Evolutionary conservation across 37 sponge, comb jelly and placozoan species (phyloP).

Genomic region (Dysidea cf. avara): DNA sequence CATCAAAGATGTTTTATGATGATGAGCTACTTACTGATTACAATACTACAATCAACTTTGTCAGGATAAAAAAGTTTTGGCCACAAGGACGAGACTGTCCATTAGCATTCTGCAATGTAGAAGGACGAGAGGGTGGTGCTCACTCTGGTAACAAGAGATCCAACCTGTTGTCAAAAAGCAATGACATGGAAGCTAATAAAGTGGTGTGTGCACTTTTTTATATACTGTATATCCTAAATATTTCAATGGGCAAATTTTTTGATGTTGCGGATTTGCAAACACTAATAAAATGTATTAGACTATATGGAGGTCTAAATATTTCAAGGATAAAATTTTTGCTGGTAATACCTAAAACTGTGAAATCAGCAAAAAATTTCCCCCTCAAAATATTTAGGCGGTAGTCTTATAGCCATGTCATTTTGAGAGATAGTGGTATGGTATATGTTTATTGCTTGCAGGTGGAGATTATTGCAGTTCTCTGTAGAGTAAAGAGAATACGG

Average conservation of each 20-base stretch:
- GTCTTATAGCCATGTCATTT: no score
- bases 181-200: conserved; percentile 20
- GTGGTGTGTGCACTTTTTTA: conserved; percentile 15
- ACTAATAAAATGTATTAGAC: no score
- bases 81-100: conserved; percentile 28
- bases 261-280: no score
- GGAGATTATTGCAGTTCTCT: conserved; percentile 14
- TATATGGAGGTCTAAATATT: no score
- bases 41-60: no score
- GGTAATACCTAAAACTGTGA: no score
- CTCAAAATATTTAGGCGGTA: no score
- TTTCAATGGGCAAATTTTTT: no score
- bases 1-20: conserved; percentile 51
- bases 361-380: no score
- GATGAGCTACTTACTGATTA: conserved; percentile 9
- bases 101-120: conserved; percentile 33
- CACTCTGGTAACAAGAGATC: not conserved
- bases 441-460: no score
- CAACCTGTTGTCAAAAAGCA: conserved; percentile 5
- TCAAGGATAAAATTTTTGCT: no score
- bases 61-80: conserved; percentile 40
- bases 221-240: not conserved
- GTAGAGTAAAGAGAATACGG: not conserved
- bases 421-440: no score
- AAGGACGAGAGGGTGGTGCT: conserved; percentile 23